A percentile compares a stretch with the other conserved stretches of the same genome.
Conservation (phyloP, 2,113 vertebrate species). For the Corydoras maculifer region DNA sequence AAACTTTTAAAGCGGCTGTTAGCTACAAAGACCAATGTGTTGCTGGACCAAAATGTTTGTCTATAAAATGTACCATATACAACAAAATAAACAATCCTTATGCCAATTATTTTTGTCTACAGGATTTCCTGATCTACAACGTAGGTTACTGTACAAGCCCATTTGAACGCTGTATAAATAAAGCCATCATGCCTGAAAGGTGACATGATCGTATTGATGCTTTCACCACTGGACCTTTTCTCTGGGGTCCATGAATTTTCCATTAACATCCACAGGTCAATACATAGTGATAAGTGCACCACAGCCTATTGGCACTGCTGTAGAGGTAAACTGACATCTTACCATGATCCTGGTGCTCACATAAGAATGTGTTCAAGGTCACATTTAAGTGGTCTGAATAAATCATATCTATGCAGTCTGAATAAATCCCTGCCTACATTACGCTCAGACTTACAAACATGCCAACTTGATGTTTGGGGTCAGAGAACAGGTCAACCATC, state of each 20-base stretch:
- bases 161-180: slow-evolving; percentile 34
- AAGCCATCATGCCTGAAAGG: slow-evolving; percentile 21
- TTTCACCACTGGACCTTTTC: slow-evolving; percentile 7
- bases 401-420: slow-evolving; percentile 2
- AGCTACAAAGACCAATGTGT: too few relatives aligned
- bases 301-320: neutral
- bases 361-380: slow-evolving; percentile 18
- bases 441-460: too few relatives aligned
- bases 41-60: too few relatives aligned
- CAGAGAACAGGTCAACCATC: too few relatives aligned
- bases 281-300: slow-evolving; percentile 2
- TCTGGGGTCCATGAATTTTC: slow-evolving; percentile 11
- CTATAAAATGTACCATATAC: too few relatives aligned
- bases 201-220: slow-evolving; percentile 26
- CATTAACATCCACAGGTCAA: slow-evolving; percentile 8
- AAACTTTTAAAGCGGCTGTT: too few relatives aligned
- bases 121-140: neutral
- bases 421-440: too few relatives aligned
- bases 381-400: neutral
- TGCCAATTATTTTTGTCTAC: too few relatives aligned
- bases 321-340: slow-evolving; percentile 2
- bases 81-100: too few relatives aligned
- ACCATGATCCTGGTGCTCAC: slow-evolving; percentile 19
- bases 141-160: slow-evolving; percentile 1
- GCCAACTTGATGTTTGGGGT: too few relatives aligned